Percentiles rank a stretch among this genome's conserved stretches.
Evolutionary conservation across 1,140 invertebrate genomes (phyloP).

Genomic region (Cepaea nemoralis): DNA sequence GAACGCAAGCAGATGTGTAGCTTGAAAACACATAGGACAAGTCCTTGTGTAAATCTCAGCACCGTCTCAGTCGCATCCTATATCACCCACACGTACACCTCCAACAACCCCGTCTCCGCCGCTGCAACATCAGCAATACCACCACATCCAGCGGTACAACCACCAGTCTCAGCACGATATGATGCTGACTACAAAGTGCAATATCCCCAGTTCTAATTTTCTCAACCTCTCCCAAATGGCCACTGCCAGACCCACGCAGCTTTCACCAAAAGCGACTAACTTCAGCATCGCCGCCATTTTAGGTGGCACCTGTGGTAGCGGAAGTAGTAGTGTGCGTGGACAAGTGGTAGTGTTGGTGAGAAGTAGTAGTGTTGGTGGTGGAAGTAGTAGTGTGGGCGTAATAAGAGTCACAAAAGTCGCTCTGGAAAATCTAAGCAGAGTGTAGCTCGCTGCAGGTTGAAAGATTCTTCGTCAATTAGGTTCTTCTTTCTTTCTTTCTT

Average conservation of each 20-base stretch:
- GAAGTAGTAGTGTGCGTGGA: background rate
- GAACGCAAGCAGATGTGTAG: background rate
- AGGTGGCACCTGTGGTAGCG: conserved; percentile 1
- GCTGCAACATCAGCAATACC: background rate
- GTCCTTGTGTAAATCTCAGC: background rate
- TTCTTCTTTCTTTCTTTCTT: no score
- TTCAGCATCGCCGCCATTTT: conserved; percentile 41
- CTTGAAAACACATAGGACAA: background rate
- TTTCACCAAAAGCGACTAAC: conserved; percentile 37
- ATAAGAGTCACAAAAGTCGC: background rate
- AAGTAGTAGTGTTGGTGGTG: no score
- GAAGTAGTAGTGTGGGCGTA: no score
- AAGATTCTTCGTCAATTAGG: background rate
- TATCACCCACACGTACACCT: background rate
- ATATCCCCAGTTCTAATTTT: background rate
- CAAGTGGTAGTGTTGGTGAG: background rate
- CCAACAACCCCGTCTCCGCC: conserved; percentile 9
- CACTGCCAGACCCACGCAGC: conserved; percentile 8
- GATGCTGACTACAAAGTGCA: conserved; percentile 13
- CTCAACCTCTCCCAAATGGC: background rate
- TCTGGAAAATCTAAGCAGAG: background rate
- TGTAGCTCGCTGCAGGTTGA: conserved; percentile 6
- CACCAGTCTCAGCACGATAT: background rate
- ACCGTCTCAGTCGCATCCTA: background rate
- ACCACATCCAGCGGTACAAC: background rate